Evolutionary conservation across 2,797 vertebrate genomes (phyloP).

Genomic region (Anabacerthia variegaticeps): DNA sequence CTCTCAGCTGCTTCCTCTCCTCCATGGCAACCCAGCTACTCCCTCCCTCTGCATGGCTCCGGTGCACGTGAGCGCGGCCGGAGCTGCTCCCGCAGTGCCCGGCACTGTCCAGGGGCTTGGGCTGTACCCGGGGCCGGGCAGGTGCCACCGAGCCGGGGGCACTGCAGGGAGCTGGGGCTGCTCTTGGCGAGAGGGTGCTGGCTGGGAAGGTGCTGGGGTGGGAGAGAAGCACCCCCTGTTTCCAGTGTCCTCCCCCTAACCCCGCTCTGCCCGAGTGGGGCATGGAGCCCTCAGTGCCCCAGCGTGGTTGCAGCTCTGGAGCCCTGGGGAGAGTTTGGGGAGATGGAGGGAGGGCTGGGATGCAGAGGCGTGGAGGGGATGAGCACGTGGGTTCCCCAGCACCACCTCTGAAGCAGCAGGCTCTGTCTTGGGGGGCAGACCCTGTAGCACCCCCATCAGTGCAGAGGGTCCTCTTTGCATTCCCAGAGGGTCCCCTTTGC

Average conservation of each 20-base stretch:
- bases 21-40: slow-evolving; percentile 48
- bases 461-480: too few species aligned
- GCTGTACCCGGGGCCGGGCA: not conserved
- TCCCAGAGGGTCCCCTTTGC: not conserved
- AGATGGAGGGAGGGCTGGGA: not conserved
- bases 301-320: not conserved
- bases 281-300: accelerated
- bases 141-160: not conserved
- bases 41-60: not conserved
- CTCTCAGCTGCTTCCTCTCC: slow-evolving; percentile 43
- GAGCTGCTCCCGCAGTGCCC: not conserved
- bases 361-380: not conserved
- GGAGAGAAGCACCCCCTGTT: not conserved
- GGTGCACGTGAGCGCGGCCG: not conserved
- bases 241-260: not conserved
- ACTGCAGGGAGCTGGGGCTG: accelerated
- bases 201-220: not conserved
- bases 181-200: accelerated
- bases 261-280: accelerated
- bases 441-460: accelerated
- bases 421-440: accelerated
- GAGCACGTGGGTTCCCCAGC: not conserved
- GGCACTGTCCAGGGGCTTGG: accelerated
- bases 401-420: not conserved
- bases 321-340: not conserved